These are phyloP conservation scores for Anisognathus igniventris DNA, from an alignment of 2,797 vertebrate genomes.

Conservation along the genomic window DNA sequence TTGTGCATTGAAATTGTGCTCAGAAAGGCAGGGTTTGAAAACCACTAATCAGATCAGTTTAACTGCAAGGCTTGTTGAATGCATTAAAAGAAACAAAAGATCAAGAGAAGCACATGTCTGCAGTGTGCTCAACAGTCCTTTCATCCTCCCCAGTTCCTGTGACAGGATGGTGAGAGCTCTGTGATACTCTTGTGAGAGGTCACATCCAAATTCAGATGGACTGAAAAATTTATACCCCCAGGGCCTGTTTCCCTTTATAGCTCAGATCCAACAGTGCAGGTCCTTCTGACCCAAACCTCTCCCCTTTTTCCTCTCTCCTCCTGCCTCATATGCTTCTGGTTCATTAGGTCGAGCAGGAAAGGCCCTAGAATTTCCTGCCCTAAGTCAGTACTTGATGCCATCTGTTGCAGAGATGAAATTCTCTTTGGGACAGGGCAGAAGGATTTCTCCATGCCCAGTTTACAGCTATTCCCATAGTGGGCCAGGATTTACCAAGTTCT, in stretches of 20 bases:
- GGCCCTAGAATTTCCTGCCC: not conserved
- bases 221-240: not conserved
- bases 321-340: not conserved
- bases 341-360: not conserved
- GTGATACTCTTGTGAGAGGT: not conserved
- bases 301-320: not conserved
- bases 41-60: not conserved
- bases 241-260: not conserved
- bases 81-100: not conserved
- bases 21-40: not conserved
- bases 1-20: not conserved
- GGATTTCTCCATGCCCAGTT: not conserved
- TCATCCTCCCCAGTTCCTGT: not conserved
- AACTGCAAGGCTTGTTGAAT: not conserved
- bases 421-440: not conserved
- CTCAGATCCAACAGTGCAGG: not conserved
- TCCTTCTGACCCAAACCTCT: not conserved
- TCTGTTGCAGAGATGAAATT: not conserved
- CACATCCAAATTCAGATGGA: not conserved
- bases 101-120: accelerated
- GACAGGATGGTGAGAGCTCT: not conserved
- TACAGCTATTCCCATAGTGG: not conserved
- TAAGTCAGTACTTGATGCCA: not conserved
- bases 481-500: not conserved
- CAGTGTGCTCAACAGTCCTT: not conserved